Evolutionary conservation across 1,140 invertebrate species (phyloP).

Genomic region (Gyrodactylus salaris): DNA sequence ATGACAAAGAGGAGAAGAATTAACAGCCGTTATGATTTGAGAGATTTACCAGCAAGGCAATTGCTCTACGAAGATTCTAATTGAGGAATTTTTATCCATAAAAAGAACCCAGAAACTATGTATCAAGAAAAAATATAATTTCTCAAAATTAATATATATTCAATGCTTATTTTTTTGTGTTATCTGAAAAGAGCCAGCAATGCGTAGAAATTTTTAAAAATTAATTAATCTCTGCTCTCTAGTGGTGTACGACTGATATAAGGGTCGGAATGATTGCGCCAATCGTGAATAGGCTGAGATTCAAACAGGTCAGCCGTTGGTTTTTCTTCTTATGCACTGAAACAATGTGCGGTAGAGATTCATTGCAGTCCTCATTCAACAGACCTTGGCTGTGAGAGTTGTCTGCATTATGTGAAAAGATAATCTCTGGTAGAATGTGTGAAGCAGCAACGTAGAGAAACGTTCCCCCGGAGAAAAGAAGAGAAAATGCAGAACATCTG

Average conservation of each 20-base stretch:
- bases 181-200: too few relatives aligned
- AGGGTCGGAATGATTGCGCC: background rate
- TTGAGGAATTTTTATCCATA: too few relatives aligned
- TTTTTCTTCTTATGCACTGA: background rate
- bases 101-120: too few relatives aligned
- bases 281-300: background rate
- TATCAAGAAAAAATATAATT: too few relatives aligned
- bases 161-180: too few relatives aligned
- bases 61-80: too few relatives aligned
- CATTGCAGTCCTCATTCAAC: background rate
- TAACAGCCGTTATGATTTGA: background rate
- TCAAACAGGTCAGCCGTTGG: background rate
- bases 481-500: background rate
- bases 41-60: background rate
- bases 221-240: too few relatives aligned
- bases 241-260: background rate
- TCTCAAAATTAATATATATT: too few relatives aligned
- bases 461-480: conserved; percentile 2
- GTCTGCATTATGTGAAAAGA: background rate
- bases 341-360: background rate
- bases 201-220: too few relatives aligned
- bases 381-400: background rate
- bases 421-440: conserved; percentile 1
- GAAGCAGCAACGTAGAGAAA: conserved; percentile 1
- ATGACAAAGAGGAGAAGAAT: background rate